Conservation (phyloP, 2,888 invertebrate genomes). For the Horisme vitalbata region DNA sequence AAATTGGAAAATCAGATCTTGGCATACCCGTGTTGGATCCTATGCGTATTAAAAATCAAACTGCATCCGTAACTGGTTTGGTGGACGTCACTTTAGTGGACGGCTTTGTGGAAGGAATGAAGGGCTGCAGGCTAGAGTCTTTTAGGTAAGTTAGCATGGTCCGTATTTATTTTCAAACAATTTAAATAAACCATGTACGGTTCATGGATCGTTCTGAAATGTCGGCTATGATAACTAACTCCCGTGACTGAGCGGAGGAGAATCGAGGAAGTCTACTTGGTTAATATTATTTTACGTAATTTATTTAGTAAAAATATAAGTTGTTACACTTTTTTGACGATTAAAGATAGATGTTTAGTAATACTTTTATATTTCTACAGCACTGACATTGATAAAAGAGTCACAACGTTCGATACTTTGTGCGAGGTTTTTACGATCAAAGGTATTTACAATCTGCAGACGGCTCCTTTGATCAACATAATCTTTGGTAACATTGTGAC, state of each 20-base stretch:
- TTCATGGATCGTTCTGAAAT: too few species aligned
- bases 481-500: conserved; percentile 16
- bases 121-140: conserved; percentile 24
- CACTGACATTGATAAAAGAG: conserved; percentile 18
- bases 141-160: conserved; percentile 22
- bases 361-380: conserved; percentile 24
- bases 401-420: conserved; percentile 17
- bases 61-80: conserved; percentile 23
- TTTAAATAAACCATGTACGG: too few species aligned
- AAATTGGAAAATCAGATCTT: conserved; percentile 27
- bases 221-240: too few species aligned
- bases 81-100: conserved; percentile 29
- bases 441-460: conserved; percentile 24
- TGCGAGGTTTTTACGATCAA: conserved; percentile 26
- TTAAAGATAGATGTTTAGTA: not conserved
- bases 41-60: conserved; percentile 17
- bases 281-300: too few species aligned
- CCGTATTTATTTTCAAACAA: too few species aligned
- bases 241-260: too few species aligned
- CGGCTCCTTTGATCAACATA: conserved; percentile 19
- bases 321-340: too few species aligned
- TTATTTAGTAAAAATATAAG: too few species aligned
- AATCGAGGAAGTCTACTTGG: too few species aligned
- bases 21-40: conserved; percentile 30
- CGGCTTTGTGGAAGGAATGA: conserved; percentile 27